Evolutionary conservation across 37 sponge, comb jelly and placozoan genomes (phyloP), one percentile per base, ranked within the genome.

Genomic region (Chondrosia reniformis): DNA sequence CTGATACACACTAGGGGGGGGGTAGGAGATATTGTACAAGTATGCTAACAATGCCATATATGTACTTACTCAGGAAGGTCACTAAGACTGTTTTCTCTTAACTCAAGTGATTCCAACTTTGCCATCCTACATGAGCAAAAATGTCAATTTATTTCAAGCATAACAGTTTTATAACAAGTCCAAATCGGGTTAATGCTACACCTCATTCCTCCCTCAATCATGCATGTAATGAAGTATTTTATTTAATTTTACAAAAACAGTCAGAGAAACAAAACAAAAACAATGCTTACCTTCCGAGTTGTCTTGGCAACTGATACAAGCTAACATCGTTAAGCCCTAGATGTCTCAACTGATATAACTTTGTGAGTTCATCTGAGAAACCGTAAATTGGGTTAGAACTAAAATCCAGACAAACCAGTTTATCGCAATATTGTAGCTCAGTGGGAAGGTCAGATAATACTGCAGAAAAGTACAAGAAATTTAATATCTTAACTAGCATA

Each of bases 231-330:
- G 63, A 9, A 19, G 24, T 9, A 21, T 36, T 15, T 38, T 39
- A 86, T 63, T 69, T 67, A 49, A 49, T 15, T 15, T 19, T 49
- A 49, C 15, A 15, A 15, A 49, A 49, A 49, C 52, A 49, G 15
- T 49, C 52, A 15, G 15, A 15, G 15, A 49, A 10, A 49, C 10
- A 6, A 59, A 6, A 59, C 8, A 59, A 25, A 59, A 6, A 59
- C 61, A 59, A 6, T n/a, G n/a, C n/a, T n/a, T n/a, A 84, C 89
- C 61, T 83, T 64, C 89, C 89, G 39, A 88, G 38, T 58, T 84
- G 79, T 0, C 79, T 30, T 3, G 89, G 84, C 27, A 88, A 81
- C 32, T 67, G 75, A 8, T 84, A 84, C 74, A 88, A 31, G 46
- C 80, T 76, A 38, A 67, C 63, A 45, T 84, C 89, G 36, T 80